Evolutionary conservation across 2,113 vertebrate species (phyloP).

Genomic region (Terrapene triunguis): DNA sequence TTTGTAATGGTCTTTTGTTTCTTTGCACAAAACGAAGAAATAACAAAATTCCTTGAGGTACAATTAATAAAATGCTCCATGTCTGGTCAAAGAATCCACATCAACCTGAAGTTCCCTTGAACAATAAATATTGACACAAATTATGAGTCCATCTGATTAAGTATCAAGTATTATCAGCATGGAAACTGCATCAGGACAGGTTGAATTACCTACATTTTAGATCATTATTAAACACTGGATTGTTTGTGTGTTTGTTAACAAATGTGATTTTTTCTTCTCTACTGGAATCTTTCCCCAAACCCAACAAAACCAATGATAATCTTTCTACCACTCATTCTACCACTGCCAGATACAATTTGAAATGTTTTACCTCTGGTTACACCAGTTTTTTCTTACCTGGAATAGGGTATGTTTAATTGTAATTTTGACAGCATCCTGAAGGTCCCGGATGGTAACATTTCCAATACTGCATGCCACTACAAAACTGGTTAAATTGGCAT

Average conservation of each 20-base stretch:
- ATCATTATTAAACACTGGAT: background rate
- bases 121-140: background rate
- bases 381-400: constrained; percentile 80
- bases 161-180: background rate
- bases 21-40: constrained; percentile 8
- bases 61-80: background rate
- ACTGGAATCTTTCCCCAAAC: background rate
- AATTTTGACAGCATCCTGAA: constrained; percentile 88
- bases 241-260: background rate
- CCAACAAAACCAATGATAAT: background rate
- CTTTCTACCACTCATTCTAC: background rate
- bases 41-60: background rate
- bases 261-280: background rate
- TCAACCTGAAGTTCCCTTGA: background rate
- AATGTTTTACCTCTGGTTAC: background rate
- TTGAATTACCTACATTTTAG: background rate
- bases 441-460: constrained; percentile 86
- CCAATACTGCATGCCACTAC: constrained; percentile 96
- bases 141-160: background rate
- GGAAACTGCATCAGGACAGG: background rate
- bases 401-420: constrained; percentile 85
- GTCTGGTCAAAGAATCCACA: constrained; percentile 13
- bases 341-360: background rate
- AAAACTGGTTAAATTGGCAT: constrained; percentile 87
- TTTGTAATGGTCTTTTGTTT: background rate